Percentiles rank a stretch among this genome's conserved stretches.
Conservation (phyloP, 2,113 vertebrate species). For the Egretta garzetta region DNA sequence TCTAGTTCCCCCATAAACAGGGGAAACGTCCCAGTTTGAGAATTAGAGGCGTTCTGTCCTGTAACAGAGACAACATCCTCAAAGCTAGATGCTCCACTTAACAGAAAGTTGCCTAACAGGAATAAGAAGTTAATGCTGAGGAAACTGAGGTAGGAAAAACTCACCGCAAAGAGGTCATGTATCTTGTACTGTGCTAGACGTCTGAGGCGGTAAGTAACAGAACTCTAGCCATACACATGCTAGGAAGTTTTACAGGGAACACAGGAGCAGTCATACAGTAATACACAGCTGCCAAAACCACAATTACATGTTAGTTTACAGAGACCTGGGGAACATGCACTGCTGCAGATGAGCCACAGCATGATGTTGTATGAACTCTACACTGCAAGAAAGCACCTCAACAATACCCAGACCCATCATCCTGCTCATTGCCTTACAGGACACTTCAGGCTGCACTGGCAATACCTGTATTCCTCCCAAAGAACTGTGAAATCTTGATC, state of each 20-base stretch:
- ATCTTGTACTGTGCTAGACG: not conserved
- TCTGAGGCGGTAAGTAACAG: not conserved
- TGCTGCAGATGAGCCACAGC: not conserved
- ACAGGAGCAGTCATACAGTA: not conserved
- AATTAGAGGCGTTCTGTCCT: not conserved
- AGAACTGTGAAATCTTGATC: not conserved
- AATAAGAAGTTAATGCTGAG: not conserved
- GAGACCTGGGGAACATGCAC: not conserved
- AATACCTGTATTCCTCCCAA: not conserved
- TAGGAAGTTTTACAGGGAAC: not conserved
- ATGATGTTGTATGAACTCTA: not conserved
- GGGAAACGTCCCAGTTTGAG: not conserved
- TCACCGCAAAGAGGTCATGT: rapidly evolving
- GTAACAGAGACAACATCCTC: not conserved
- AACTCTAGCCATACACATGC: not conserved
- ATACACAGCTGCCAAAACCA: not conserved
- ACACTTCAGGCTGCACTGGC: not conserved
- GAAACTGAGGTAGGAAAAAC: not conserved
- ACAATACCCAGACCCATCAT: not conserved
- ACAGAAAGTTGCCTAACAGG: not conserved
- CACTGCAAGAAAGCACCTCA: not conserved
- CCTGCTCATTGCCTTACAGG: not conserved
- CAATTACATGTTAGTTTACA: not conserved
- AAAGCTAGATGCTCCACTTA: not conserved
- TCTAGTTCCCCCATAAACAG: not conserved